phyloP scores from a whole-genome alignment of 2,888 invertebrate species.

The Cephus sareptanus region DNA sequence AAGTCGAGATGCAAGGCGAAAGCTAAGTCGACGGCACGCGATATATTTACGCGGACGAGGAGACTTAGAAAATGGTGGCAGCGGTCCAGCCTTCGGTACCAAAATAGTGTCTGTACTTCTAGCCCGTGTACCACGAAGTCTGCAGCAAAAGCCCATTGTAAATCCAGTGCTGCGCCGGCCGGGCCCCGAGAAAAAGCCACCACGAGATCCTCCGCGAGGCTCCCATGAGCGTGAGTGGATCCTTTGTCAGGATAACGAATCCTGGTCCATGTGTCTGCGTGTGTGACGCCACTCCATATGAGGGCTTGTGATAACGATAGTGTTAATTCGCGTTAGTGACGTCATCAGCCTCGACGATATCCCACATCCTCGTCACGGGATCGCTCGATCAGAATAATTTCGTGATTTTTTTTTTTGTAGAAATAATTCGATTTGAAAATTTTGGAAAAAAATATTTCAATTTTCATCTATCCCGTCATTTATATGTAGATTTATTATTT shows the following conservation, averaged over 20 bases:
- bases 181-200: conserved; percentile 32
- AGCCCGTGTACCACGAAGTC: conserved; percentile 32
- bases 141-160: conserved; percentile 18
- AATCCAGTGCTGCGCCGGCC: conserved; percentile 49
- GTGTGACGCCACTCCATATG: not conserved
- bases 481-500: no score
- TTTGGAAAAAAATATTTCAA: no score
- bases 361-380: not conserved
- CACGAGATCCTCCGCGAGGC: conserved; percentile 35
- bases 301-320: not conserved
- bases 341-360: not conserved
- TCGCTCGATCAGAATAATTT: not conserved
- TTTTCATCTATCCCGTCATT: no score
- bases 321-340: not conserved
- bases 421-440: no score
- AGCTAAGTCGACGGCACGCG: conserved; percentile 27
- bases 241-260: conserved; percentile 26
- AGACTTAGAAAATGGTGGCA: conserved; percentile 60
- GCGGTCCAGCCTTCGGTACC: conserved; percentile 54
- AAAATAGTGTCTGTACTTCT: conserved; percentile 39
- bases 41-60: conserved; percentile 64
- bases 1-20: conserved; percentile 35
- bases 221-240: conserved; percentile 59
- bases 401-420: not conserved
- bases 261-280: conserved; percentile 10